phyloP scores from a whole-genome alignment of 2,888 invertebrate species.

The Melanchra persicariae region DNA sequence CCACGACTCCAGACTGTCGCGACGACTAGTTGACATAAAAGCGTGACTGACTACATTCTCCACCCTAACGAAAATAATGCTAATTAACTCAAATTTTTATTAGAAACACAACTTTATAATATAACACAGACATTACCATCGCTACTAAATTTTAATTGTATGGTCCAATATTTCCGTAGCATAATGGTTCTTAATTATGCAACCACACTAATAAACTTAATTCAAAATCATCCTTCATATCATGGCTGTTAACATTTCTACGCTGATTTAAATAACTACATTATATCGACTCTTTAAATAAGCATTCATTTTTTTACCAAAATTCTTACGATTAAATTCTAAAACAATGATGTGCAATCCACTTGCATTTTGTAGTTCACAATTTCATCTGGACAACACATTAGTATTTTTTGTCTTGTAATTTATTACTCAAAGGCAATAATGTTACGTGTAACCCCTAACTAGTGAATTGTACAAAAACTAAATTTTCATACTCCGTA shows the following conservation, averaged over 20 bases:
- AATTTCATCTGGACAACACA: slow-evolving; percentile 62
- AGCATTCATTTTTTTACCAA: slow-evolving; percentile 72
- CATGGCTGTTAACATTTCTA: slow-evolving; percentile 69
- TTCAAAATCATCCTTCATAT: slow-evolving; percentile 56
- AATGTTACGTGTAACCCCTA: slow-evolving; percentile 79
- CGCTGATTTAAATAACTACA: slow-evolving; percentile 75
- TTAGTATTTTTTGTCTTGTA: slow-evolving; percentile 60
- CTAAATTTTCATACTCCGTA: slow-evolving; percentile 84
- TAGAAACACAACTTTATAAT: slow-evolving; percentile 75
- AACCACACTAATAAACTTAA: slow-evolving; percentile 62
- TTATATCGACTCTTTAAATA: slow-evolving; percentile 74
- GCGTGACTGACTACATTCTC: slow-evolving; percentile 72
- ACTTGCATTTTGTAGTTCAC: slow-evolving; percentile 67
- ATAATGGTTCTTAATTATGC: slow-evolving; percentile 60
- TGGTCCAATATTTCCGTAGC: slow-evolving; percentile 65
- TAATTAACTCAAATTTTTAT: slow-evolving; percentile 78
- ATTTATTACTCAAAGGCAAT: slow-evolving; percentile 72
- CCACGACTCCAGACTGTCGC: slow-evolving; percentile 60
- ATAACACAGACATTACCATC: slow-evolving; percentile 65
- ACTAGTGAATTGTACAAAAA: slow-evolving; percentile 89
- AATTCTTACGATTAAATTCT: slow-evolving; percentile 64
- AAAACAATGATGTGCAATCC: slow-evolving; percentile 70
- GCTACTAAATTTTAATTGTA: slow-evolving; percentile 61
- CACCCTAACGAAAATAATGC: slow-evolving; percentile 78
- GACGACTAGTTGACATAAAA: slow-evolving; percentile 70